These are phyloP conservation scores for Holacanthella duospinosa DNA, from an alignment of 2,888 invertebrate genomes.

Conservation along the genomic window DNA sequence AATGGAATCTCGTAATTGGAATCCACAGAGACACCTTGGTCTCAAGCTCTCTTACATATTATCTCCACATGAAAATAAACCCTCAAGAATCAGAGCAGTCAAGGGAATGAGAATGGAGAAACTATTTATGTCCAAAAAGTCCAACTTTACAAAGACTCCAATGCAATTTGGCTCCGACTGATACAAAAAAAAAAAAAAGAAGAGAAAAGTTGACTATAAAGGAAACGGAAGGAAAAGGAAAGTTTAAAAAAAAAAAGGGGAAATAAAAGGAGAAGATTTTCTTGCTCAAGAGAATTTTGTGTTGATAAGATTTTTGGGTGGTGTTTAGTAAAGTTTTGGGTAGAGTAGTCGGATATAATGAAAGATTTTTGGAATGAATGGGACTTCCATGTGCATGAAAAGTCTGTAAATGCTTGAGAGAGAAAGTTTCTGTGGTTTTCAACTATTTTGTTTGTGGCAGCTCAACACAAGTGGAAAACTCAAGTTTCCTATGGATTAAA, in stretches of 20 bases:
- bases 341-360: background rate
- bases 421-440: background rate
- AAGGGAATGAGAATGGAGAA: background rate
- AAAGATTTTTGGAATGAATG: background rate
- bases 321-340: background rate
- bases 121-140: slow-evolving; percentile 2
- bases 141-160: background rate
- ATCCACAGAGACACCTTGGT: background rate
- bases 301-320: background rate
- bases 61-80: background rate
- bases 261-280: no score
- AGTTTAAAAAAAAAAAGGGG: slow-evolving; percentile 5
- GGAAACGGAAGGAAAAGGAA: background rate
- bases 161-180: background rate
- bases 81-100: background rate
- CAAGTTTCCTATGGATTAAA: no score
- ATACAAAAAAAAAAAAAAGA: background rate
- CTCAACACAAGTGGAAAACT: no score
- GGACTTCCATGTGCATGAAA: background rate
- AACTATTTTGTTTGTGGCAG: slow-evolving; percentile 1
- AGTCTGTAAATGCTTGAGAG: background rate
- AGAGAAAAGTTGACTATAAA: slow-evolving; percentile 8
- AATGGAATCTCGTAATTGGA: slow-evolving; percentile 5
- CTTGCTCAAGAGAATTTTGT: background rate
- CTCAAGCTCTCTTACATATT: background rate